A percentile compares a stretch with the other conserved stretches of the same genome.
Conservation (phyloP, 2,888 invertebrate species). For the Muscina levida region DNA sequence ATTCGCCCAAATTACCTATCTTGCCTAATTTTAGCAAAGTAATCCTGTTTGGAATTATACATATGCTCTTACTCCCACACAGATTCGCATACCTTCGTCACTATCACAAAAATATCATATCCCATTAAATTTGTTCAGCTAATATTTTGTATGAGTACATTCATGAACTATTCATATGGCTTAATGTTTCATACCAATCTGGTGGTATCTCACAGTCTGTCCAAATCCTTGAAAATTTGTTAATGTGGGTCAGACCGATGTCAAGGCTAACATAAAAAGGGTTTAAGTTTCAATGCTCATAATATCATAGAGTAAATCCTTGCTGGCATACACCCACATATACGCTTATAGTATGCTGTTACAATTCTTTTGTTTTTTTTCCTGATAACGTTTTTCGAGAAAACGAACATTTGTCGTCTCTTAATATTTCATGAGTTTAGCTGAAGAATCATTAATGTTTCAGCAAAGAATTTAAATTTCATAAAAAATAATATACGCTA, state of each 20-base stretch:
- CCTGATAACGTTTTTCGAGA: neutral
- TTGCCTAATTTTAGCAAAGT: too few relatives aligned
- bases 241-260: slow-evolving; percentile 40
- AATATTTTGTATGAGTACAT: too few relatives aligned
- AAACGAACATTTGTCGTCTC: neutral
- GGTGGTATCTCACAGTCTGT: neutral
- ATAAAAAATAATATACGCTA: too few relatives aligned
- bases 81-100: too few relatives aligned
- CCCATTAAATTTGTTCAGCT: too few relatives aligned
- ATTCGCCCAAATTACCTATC: too few relatives aligned
- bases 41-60: too few relatives aligned
- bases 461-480: too few relatives aligned
- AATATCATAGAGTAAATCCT: neutral
- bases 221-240: slow-evolving; percentile 45
- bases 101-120: too few relatives aligned
- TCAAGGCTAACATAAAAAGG: slow-evolving; percentile 36
- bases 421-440: slow-evolving; percentile 31
- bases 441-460: slow-evolving; percentile 1
- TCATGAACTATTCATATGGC: neutral
- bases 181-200: neutral
- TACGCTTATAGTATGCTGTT: too few relatives aligned
- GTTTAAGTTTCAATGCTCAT: neutral
- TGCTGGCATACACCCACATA: neutral
- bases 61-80: too few relatives aligned
- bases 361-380: neutral